These are phyloP conservation scores for Notodonta dromedarius DNA, from an alignment of 2,888 invertebrate species.

Conservation along the genomic window DNA sequence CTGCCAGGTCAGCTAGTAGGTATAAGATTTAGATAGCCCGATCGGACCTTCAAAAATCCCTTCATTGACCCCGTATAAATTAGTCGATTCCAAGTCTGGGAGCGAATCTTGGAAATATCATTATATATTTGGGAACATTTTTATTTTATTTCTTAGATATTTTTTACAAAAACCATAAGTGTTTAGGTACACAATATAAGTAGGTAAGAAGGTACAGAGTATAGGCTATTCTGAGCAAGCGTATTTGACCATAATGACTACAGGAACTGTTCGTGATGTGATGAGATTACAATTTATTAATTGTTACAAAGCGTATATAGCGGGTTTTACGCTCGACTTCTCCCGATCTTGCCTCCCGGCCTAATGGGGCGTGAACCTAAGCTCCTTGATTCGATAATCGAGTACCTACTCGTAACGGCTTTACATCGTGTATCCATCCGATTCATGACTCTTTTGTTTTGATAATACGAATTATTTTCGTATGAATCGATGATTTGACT, in stretches of 20 bases:
- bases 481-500: neutral
- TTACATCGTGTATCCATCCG: slow-evolving; percentile 13
- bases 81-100: too few relatives aligned
- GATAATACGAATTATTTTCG: neutral
- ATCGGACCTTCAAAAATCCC: too few relatives aligned
- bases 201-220: too few relatives aligned
- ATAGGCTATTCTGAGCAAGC: too few relatives aligned
- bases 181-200: too few relatives aligned
- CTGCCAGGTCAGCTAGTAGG: too few relatives aligned
- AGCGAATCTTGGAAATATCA: too few relatives aligned
- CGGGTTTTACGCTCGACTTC: neutral
- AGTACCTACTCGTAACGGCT: slow-evolving; percentile 23
- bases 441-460: neutral
- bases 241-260: neutral
- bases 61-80: too few relatives aligned
- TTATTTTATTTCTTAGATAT: too few relatives aligned
- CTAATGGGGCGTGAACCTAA: slow-evolving; percentile 30
- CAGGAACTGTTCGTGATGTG: neutral
- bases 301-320: neutral
- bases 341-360: neutral
- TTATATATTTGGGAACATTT: too few relatives aligned
- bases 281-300: neutral
- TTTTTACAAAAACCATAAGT: too few relatives aligned
- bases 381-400: slow-evolving; percentile 29
- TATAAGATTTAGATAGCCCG: too few relatives aligned